A percentile compares a stretch with the other conserved stretches of the same genome.
phyloP scores from a whole-genome alignment of 2,113 vertebrate genomes.

The Ceyx cyanopectus region DNA sequence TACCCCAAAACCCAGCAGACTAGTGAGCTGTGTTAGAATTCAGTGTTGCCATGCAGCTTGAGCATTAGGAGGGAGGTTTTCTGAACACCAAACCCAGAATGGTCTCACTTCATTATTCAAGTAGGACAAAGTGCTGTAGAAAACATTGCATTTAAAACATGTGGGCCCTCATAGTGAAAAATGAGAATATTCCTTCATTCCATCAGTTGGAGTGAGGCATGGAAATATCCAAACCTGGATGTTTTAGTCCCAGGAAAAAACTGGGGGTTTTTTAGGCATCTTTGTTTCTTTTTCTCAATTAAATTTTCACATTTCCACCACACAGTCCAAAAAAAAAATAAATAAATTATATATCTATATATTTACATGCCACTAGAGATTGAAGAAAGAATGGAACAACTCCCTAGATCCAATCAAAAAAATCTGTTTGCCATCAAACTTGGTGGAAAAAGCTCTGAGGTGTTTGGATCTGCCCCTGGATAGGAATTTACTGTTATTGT shows the following conservation, averaged over 20 bases:
- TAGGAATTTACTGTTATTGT: neutral
- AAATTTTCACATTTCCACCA: neutral
- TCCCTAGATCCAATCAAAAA: neutral
- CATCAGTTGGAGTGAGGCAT: neutral
- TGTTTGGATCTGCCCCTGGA: neutral
- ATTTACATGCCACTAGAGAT: neutral
- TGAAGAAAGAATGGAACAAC: neutral
- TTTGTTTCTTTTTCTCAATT: neutral
- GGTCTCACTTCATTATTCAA: neutral
- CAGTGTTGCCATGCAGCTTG: neutral
- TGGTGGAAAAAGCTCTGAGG: neutral
- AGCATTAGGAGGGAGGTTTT: neutral
- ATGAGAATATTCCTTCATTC: neutral
- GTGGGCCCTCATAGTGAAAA: neutral
- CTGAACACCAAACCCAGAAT: neutral
- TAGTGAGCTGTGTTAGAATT: constrained; percentile 12
- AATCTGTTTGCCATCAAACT: constrained; percentile 10
- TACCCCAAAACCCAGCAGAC: neutral
- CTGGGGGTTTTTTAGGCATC: neutral
- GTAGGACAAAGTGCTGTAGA: neutral
- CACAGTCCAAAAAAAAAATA: no score
- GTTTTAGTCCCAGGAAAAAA: neutral
- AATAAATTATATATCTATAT: no score
- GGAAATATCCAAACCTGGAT: neutral
- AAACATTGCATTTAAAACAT: neutral